Percentiles rank a stretch among this genome's conserved stretches.
Evolutionary conservation across 2,113 vertebrate genomes (phyloP).

Genomic region (Sakesphorus luctuosus): DNA sequence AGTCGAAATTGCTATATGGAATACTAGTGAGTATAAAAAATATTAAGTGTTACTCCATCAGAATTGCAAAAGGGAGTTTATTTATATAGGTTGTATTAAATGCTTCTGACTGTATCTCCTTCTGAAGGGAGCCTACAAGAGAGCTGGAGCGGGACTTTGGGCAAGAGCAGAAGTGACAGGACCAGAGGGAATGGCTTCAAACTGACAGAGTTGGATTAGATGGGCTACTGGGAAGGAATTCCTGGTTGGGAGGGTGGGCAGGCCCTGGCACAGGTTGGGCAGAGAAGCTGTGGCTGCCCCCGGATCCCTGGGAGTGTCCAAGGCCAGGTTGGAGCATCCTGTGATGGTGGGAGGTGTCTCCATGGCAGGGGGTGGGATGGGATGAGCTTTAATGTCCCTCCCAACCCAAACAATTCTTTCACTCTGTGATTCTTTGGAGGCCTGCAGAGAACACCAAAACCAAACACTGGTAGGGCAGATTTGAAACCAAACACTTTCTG

Average conservation of each 20-base stretch:
- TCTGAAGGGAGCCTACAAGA: not conserved
- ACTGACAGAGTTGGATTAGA: not conserved
- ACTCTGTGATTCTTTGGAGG: not conserved
- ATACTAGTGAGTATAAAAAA: not conserved
- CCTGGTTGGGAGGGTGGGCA: fast-evolving
- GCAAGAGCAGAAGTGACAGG: not conserved
- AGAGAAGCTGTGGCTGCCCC: not conserved
- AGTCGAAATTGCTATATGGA: not conserved
- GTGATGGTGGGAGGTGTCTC: not conserved
- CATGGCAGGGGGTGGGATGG: not conserved
- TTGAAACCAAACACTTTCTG: not conserved
- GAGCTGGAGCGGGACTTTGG: not conserved
- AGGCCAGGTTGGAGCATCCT: not conserved
- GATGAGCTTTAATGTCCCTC: not conserved
- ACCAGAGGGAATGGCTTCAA: not conserved
- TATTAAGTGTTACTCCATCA: not conserved
- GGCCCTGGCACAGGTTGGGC: not conserved
- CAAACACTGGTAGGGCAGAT: not conserved
- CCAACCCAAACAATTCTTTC: not conserved
- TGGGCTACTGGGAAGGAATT: not conserved
- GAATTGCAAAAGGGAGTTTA: not conserved
- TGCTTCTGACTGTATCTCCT: not conserved
- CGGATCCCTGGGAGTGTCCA: not conserved
- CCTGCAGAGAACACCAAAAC: not conserved
- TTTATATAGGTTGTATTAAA: not conserved